Conservation (phyloP, 2,113 vertebrate species). For the Mionectes macconnelli region DNA sequence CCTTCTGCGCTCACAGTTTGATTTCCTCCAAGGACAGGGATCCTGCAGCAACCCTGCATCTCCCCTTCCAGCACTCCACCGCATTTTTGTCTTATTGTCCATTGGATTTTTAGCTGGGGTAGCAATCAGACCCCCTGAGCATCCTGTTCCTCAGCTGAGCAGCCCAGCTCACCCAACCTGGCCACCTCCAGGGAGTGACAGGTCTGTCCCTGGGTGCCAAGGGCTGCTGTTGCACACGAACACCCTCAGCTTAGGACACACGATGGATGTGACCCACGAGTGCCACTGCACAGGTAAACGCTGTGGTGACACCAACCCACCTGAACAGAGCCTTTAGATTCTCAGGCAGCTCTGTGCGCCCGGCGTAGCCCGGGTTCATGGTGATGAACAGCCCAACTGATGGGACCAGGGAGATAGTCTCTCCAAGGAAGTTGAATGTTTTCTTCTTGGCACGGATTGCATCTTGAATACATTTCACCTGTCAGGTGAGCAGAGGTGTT, state of each 20-base stretch:
- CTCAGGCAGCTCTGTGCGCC: conserved; percentile 75
- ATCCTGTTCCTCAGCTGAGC: not conserved
- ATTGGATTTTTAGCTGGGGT: not conserved
- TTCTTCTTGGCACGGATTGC: conserved; percentile 76
- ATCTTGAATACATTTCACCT: conserved; percentile 78
- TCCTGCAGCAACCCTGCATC: not conserved
- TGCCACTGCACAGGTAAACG: fast-evolving
- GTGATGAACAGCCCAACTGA: conserved; percentile 78
- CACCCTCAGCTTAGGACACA: fast-evolving
- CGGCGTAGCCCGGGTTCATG: conserved; percentile 78
- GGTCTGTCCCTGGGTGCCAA: not conserved
- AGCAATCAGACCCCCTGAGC: fast-evolving
- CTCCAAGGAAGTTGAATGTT: conserved; percentile 71
- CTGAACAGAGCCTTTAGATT: conserved; percentile 79
- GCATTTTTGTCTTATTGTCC: not conserved
- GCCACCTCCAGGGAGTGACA: not conserved
- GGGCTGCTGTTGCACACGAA: not conserved
- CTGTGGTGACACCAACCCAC: not conserved
- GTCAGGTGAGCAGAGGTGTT: not conserved
- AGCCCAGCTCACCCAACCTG: not conserved
- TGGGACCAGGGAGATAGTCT: conserved; percentile 55
- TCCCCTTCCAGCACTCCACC: not conserved
- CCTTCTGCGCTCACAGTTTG: not conserved
- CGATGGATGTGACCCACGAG: fast-evolving
- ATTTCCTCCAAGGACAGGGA: not conserved